A percentile compares a stretch with the other conserved stretches of the same genome.
phyloP scores from a whole-genome alignment of 2,888 invertebrate genomes.

The Caenorhabditis wallacei region DNA sequence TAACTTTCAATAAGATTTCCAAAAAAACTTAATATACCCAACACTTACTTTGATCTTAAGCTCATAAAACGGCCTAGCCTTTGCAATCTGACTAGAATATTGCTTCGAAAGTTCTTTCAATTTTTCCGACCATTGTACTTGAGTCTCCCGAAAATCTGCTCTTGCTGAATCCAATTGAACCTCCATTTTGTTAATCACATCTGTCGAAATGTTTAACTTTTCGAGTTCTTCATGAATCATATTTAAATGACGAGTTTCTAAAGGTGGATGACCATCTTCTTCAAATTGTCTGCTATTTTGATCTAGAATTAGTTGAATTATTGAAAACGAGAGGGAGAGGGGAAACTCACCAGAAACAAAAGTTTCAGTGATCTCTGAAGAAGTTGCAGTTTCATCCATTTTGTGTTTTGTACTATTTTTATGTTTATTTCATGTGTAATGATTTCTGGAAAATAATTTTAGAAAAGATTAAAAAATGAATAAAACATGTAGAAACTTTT shows the following conservation, averaged over 20 bases:
- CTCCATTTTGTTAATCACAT: constrained; percentile 84
- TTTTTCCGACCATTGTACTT: constrained; percentile 78
- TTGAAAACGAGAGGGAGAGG: too few species aligned
- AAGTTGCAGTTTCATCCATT: constrained; percentile 44
- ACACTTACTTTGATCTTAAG: constrained; percentile 73
- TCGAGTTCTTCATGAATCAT: constrained; percentile 84
- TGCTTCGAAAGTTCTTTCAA: constrained; percentile 82
- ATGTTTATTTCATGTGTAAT: background rate
- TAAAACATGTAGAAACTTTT: too few species aligned
- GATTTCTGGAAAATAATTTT: background rate
- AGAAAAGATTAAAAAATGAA: background rate
- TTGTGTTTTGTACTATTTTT: background rate
- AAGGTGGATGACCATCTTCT: constrained; percentile 72
- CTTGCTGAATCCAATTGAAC: constrained; percentile 83
- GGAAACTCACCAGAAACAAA: constrained; percentile 19
- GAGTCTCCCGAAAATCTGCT: constrained; percentile 78
- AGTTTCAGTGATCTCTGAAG: constrained; percentile 29
- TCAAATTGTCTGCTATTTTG: constrained; percentile 28
- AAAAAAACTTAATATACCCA: too few species aligned
- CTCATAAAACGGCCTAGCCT: constrained; percentile 83
- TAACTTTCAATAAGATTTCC: too few species aligned
- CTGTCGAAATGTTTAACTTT: constrained; percentile 84
- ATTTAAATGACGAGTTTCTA: constrained; percentile 79
- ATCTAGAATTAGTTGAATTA: background rate
- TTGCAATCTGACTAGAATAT: constrained; percentile 80